Evolutionary conservation across 2,113 vertebrate genomes (phyloP).

Genomic region (Cinclus cinclus): DNA sequence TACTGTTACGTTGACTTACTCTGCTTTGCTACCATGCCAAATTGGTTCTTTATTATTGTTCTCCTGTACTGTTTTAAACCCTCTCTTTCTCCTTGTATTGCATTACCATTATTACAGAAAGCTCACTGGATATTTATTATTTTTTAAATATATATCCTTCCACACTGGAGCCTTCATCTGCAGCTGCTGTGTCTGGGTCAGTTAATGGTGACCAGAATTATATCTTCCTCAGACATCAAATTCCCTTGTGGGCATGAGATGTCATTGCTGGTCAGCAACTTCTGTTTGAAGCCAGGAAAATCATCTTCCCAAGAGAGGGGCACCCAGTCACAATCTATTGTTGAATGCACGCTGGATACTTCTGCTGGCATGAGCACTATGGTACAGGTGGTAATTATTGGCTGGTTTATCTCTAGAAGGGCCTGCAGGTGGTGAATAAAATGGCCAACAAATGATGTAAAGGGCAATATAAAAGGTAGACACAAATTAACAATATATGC

Average conservation of each 20-base stretch:
- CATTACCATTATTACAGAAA: not conserved
- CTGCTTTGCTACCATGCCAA: not conserved
- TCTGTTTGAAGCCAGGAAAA: not conserved
- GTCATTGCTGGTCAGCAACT: not conserved
- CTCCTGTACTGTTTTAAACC: not conserved
- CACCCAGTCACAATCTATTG: not conserved
- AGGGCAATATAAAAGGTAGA: not conserved
- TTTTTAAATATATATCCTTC: not conserved
- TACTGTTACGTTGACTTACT: not conserved
- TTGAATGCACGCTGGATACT: not conserved
- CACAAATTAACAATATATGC: not conserved
- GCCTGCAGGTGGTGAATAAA: rapidly evolving
- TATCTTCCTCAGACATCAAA: not conserved
- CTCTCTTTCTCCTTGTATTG: not conserved
- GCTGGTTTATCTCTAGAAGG: not conserved
- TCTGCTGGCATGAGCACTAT: not conserved
- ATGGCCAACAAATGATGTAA: not conserved
- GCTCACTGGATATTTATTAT: rapidly evolving
- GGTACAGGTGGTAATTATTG: not conserved
- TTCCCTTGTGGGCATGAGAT: not conserved
- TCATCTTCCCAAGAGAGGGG: not conserved
- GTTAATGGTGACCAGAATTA: not conserved
- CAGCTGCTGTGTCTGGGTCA: not conserved
- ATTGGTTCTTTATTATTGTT: not conserved
- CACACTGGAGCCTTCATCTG: not conserved